These are phyloP conservation scores for Lemur catta DNA, from an alignment of 2,797 vertebrate species.

Conservation along the genomic window DNA sequence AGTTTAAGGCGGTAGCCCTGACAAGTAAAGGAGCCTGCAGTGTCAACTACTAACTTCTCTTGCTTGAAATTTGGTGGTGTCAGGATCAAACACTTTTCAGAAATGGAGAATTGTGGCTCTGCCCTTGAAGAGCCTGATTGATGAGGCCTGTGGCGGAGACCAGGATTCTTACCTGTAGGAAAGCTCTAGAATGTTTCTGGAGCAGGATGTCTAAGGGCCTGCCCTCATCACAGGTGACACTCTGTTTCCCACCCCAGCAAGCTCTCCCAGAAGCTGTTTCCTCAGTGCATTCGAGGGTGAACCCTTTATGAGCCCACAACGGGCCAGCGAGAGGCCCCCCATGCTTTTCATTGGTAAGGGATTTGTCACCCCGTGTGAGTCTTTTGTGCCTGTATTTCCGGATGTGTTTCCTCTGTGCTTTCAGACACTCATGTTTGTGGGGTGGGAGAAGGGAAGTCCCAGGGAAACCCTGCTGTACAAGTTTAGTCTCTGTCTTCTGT, in stretches of 20 bases:
- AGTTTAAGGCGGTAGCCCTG: neutral
- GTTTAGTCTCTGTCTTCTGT: slow-evolving; percentile 31
- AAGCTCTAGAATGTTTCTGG: neutral
- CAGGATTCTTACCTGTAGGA: neutral
- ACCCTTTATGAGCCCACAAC: neutral
- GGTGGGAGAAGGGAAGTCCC: neutral
- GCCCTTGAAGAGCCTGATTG: neutral
- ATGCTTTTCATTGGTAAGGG: neutral
- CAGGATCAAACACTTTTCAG: neutral
- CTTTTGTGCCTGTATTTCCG: neutral
- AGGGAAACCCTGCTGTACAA: neutral
- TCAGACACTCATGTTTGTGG: neutral
- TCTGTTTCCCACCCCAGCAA: neutral
- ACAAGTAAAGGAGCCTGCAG: neutral
- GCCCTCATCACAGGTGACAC: neutral
- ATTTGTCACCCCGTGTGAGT: rapidly evolving
- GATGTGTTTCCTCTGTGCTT: neutral
- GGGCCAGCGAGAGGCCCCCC: rapidly evolving
- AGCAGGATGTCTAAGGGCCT: neutral
- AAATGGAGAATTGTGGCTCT: neutral
- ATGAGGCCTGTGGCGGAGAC: neutral
- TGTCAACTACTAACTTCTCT: neutral
- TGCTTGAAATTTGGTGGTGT: neutral
- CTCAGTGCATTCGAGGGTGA: neutral
- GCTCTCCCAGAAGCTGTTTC: neutral